Evolutionary conservation across 2,113 vertebrate genomes (phyloP).

Genomic region (Leptobrachium ailaonicum): DNA sequence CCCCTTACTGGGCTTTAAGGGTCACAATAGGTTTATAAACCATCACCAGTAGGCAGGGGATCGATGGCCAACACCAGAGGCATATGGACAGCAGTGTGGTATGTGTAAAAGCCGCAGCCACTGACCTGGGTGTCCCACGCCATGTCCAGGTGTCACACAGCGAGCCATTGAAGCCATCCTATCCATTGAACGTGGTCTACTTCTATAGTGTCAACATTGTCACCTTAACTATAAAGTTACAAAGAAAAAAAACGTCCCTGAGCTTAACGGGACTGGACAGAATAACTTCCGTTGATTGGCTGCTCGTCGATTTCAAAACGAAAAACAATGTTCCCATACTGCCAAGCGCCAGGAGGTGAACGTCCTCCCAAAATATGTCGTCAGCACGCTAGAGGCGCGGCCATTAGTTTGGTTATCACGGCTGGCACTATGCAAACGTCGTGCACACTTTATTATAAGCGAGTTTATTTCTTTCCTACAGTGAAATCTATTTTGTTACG

Average conservation of each 20-base stretch:
- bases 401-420: not conserved
- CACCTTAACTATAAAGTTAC: conserved; percentile 20
- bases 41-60: too few relatives aligned
- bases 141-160: not conserved
- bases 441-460: too few relatives aligned
- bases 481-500: not conserved
- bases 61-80: too few relatives aligned
- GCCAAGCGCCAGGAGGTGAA: not conserved
- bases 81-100: too few relatives aligned
- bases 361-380: not conserved
- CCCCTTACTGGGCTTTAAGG: too few relatives aligned
- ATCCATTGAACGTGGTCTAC: not conserved
- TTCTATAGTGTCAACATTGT: conserved; percentile 30
- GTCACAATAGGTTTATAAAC: too few relatives aligned
- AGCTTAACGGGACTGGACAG: not conserved
- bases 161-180: not conserved
- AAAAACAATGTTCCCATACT: not conserved
- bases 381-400: not conserved
- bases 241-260: not conserved
- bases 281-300: not conserved
- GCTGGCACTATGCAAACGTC: too few relatives aligned
- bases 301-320: not conserved
- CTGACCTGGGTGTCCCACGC: conserved; percentile 25
- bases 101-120: not conserved
- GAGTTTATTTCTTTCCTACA: too few relatives aligned